Evolutionary conservation across 2,113 vertebrate genomes (phyloP).

Genomic region (Oncorhynchus nerka): DNA sequence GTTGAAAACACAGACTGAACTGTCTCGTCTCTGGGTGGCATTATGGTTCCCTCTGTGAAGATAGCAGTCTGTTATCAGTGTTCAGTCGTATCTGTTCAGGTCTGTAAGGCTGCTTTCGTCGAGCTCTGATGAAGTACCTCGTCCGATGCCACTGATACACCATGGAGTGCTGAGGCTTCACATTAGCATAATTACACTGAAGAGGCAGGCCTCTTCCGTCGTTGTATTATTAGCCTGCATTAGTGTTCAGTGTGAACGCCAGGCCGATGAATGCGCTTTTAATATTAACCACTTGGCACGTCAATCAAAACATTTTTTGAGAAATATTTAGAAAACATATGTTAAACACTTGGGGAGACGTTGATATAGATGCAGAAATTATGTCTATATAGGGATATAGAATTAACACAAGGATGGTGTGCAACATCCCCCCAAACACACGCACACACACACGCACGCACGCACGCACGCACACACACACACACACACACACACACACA

Average conservation of each 20-base stretch:
- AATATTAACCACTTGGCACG: constrained; percentile 59
- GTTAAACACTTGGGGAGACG: constrained; percentile 14
- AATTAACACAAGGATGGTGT: too few species aligned
- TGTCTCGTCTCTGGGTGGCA: not conserved
- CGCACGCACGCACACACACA: too few species aligned
- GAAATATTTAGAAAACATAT: constrained; percentile 20
- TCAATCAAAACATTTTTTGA: constrained; percentile 37
- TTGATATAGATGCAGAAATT: not conserved
- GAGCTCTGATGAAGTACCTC: constrained; percentile 61
- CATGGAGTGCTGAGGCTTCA: constrained; percentile 61
- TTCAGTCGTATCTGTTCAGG: constrained; percentile 45
- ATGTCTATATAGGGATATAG: not conserved
- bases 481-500: too few species aligned
- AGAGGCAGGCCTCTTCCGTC: constrained; percentile 62
- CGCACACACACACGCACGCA: too few species aligned
- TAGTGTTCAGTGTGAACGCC: constrained; percentile 38
- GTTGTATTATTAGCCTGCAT: constrained; percentile 66
- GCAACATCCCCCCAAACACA: too few species aligned
- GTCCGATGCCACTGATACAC: constrained; percentile 58
- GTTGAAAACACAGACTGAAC: not conserved
- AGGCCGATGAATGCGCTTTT: constrained; percentile 62
- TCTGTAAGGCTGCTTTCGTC: constrained; percentile 43
- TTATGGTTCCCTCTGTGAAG: constrained; percentile 10
- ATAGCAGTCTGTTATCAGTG: constrained; percentile 13
- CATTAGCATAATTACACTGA: constrained; percentile 70